Base-by-base conservation (phyloP, 2,113 vertebrate genomes). In the Bothrops jararaca region DNA sequence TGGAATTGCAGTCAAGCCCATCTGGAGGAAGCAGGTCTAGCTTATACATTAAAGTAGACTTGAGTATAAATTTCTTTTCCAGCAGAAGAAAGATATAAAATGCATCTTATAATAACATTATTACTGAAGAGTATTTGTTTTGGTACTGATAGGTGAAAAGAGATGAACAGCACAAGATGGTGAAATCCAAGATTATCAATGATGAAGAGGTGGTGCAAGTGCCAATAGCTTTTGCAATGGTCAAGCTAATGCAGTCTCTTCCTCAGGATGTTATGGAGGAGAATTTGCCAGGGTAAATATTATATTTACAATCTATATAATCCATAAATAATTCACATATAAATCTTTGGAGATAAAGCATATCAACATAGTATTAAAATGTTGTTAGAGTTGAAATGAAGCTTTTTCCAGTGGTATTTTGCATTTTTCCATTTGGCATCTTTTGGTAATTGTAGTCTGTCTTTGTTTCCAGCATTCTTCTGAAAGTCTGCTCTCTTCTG, bases 201-300 rank as follows among this genome's bases (percentile, higher is more conserved):
- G 98, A 99, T 0, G 99, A 99, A 39, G 99, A 99, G 91, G 98
- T 99, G n/a, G 98, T 94, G 85, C 98, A 98, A 56, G 95, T 99
- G 29, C 99, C 99, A 0, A 97, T 99, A 15, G 99, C 99, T 50
- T 99, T 99, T 95, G 99, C 99, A 85, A 98, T 99, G 98, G 98
- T 99, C 94, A 99, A 98, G 74, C 97, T 99, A 94, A 99, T 99
- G 99, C 98, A 98, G 96, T 98, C 98, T 42, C 98, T 99, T 34
- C 99, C 99, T 1, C 96, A 97, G 42, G 96, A 98, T 80, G 94
- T 98, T 87, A 98, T 99, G 99, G 99, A 99, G 94, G 95, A 95
- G 74, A 98, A 99, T 94, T 97, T 99, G 89, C 99, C 99, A 5
- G 98, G 99, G 98, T 98, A 94, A 24, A 50, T 24, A 8, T 92